Evolutionary conservation across 2,797 vertebrate genomes (phyloP), one percentile per base, ranked within the genome.

Genomic region (Momotus momota): DNA sequence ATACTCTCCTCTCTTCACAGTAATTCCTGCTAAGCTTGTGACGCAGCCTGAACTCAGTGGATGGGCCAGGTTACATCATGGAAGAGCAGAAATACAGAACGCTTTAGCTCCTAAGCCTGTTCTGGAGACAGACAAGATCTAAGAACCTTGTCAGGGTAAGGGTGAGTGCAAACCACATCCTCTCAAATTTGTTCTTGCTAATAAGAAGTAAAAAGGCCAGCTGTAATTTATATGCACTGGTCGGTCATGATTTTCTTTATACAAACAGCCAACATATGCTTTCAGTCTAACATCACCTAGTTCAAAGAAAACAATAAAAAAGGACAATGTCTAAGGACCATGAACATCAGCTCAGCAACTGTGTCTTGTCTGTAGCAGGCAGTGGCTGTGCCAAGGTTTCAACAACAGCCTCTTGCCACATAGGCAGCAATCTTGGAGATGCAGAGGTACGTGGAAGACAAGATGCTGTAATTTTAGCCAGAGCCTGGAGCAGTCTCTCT

Each of bases 301-400:
- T 95, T 96, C 93, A 97, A 97, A 96, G 95, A 67, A 65, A 93
- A 79, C 77, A 80, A 93, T 83, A 48, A 93, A 94, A 91, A 90
- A 74, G 83, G 86, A 90, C 81, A 80, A 92, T 80, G 93, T 94
- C 83, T 80, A 85, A 94, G 81, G 92, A 81, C 71, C 45, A 31
- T 15, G 88, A 94, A 51, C 54, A 90, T 82, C 70, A 88, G 77
- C 73, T 75, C 48, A 84, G 66, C 86, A 69, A 91, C 58, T 7
- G 73, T 66, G 51, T 77, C 91, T 57, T 90, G 88, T 86, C 77
- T 88, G 60, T 4, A 94, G 67, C 88, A 94, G 7, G 5, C 27
- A 33, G 87, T 27, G 49, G 10, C 40, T 1, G 0, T 83, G 93
- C 80, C 93, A 95, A 94, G 60, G 80, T 57, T 81, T 84, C 38